These are phyloP conservation scores for Diploscapter pachys DNA, from an alignment of 1,140 invertebrate genomes.

Conservation along the genomic window DNA sequence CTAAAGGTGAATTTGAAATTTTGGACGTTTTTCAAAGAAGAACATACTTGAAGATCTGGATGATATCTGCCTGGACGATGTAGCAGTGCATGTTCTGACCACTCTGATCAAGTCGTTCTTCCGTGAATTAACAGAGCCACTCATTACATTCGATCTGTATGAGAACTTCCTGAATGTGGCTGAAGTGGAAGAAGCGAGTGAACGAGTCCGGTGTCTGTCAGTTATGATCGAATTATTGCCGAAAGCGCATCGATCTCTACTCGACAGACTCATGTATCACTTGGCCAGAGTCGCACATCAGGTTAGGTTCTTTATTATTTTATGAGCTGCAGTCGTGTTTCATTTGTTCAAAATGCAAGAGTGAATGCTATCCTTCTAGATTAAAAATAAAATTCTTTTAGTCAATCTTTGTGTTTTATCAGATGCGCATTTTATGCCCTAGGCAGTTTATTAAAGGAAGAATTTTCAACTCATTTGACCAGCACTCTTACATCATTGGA, in stretches of 20 bases:
- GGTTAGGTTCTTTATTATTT: no score
- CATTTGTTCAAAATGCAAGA: no score
- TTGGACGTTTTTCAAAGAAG: background rate
- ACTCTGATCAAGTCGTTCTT: conserved; percentile 87
- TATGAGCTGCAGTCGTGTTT: no score
- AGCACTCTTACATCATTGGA: no score
- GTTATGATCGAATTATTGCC: conserved; percentile 83
- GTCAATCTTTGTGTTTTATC: no score
- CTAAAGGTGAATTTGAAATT: conserved; percentile 5
- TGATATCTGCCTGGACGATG: conserved; percentile 64
- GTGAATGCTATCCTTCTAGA: no score
- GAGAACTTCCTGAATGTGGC: conserved; percentile 74
- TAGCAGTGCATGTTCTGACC: conserved; percentile 80
- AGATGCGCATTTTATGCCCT: no score
- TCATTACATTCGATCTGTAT: conserved; percentile 86
- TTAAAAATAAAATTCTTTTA: no score
- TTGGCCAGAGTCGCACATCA: conserved; percentile 69
- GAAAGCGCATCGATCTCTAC: conserved; percentile 80
- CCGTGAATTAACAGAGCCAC: conserved; percentile 84
- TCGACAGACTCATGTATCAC: conserved; percentile 88
- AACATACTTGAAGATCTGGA: conserved; percentile 62
- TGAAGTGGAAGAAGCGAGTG: conserved; percentile 75
- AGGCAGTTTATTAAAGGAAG: no score
- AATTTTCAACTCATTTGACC: no score
- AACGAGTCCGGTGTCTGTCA: conserved; percentile 78